phyloP scores from a whole-genome alignment of 2,797 vertebrate species.

The Enteromius mattozi region DNA sequence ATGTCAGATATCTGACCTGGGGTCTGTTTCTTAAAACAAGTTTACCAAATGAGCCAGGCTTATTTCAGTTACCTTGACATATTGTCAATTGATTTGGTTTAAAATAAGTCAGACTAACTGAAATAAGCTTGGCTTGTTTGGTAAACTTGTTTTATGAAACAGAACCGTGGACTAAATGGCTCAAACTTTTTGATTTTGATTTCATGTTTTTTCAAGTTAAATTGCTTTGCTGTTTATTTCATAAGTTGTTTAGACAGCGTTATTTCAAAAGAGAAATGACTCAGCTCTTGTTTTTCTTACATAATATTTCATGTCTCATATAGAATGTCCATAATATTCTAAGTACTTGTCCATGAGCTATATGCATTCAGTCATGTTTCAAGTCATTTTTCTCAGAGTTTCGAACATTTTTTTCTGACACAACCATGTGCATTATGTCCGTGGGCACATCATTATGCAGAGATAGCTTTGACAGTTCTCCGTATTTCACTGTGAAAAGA shows the following conservation, averaged over 20 bases:
- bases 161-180: too few relatives aligned
- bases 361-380: neutral
- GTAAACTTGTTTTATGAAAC: too few relatives aligned
- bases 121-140: too few relatives aligned
- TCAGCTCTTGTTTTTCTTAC: neutral
- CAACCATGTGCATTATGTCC: conserved; percentile 10
- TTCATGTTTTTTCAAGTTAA: neutral
- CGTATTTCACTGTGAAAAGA: conserved; percentile 5
- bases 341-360: neutral
- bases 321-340: neutral
- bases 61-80: too few relatives aligned
- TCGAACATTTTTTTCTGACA: neutral
- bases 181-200: neutral
- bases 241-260: neutral
- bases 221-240: neutral
- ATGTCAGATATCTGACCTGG: conserved; percentile 2
- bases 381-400: neutral
- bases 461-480: conserved; percentile 20
- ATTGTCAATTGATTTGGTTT: too few relatives aligned
- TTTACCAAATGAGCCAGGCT: too few relatives aligned
- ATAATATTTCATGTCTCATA: neutral
- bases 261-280: neutral
- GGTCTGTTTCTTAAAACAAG: too few relatives aligned
- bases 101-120: too few relatives aligned
- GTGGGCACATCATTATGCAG: conserved; percentile 28